Base-by-base conservation (phyloP, 2,113 vertebrate species). In the Grus americana region DNA sequence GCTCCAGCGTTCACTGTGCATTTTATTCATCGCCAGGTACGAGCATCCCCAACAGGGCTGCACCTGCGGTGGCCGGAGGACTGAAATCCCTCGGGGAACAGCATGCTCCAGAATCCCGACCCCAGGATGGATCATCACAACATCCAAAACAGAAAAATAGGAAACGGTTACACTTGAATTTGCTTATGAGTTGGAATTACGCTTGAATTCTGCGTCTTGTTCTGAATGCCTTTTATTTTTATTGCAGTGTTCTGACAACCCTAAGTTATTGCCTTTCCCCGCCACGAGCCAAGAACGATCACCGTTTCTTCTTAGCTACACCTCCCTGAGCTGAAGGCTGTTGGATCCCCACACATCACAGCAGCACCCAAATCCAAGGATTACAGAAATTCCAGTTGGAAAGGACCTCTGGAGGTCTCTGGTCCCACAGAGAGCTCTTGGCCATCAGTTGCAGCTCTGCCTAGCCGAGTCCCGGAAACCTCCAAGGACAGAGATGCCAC, bases 281-380 rank as follows among this genome's bases (percentile, higher is more conserved):
- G 24, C 62, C 29, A 9, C 0, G 6, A 70, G 63, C 40, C 47
- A 42, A 19, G 38, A 52, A 27, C 0, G 12, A 46, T 29, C 11
- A 6, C 18, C 0, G 0, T 22, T 68, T 47, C 47, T 7, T 75
- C 47, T 19, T 15, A 55, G 20, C n/a, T 42, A 12, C 4, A 0
- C 26, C 32, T 58, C 50, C 42, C 32, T 5, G 15, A 63, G 46
- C 26, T 55, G 40, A 47, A 32, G 13, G 20, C 34, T 68, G 68
- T 62, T 63, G 57, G 36, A 38, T 57, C 47, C 49, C 49, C 57
- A 67, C 40, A 32, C 24, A 13, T 42, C 49, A 10, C 32, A 13
- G 19, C 63, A 63, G 34, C 49, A 30, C 8, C 1, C 38, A n/a
- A 13, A 58, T 26, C 42, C 63, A 46, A 30, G 27, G 27, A 50